Evolutionary conservation across 2,888 invertebrate species (phyloP), one percentile per base, ranked within the genome.

Genomic region (Agrypnus murinus): DNA sequence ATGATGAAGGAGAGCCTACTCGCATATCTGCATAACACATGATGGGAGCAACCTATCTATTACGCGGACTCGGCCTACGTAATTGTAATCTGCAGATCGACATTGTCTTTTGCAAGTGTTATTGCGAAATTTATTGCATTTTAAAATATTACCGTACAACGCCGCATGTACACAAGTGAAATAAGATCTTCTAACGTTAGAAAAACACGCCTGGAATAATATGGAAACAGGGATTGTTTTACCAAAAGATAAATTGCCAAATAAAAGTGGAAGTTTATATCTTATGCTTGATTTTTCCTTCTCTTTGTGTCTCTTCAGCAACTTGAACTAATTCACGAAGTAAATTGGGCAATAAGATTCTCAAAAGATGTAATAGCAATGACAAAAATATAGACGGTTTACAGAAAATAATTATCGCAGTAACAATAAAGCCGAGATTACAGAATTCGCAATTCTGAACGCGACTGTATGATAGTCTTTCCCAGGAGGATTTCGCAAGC

Each of bases 1-100:
- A 76, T 76, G 77, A 75, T 75, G 76, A 76, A 77, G 76, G 77
- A 77, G 75, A 77, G 69, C 77, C 75, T 76, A 77, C 75, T 72
- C 71, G 67, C 68, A 72, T 72, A 72, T 72, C 75, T 76, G 76
- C 75, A 77, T 77, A 77, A 75, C 75, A 75, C 74, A 75, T 74
- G 77, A 77, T 77, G 76, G 76, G 76, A 75, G 77, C 77, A 76
- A 72, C 77, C 74, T 73, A 73, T 72, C 72, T 76, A 76, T 77
- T 77, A 77, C 77, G 76, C 73, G 73, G 75, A 73, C 70, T 43
- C 75, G 68, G 65, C 77, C 77, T 73, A 77, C 77, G 73, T 72
- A 72, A 68, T 65, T 72, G 68, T 68, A 68, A 72, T 72, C 67
- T 72, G 68, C 32, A 68, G 48, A 71, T 71, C 67, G 71, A 71